These are phyloP conservation scores for Lophotis ruficrista DNA, from an alignment of 2,113 vertebrate species.

Conservation along the genomic window DNA sequence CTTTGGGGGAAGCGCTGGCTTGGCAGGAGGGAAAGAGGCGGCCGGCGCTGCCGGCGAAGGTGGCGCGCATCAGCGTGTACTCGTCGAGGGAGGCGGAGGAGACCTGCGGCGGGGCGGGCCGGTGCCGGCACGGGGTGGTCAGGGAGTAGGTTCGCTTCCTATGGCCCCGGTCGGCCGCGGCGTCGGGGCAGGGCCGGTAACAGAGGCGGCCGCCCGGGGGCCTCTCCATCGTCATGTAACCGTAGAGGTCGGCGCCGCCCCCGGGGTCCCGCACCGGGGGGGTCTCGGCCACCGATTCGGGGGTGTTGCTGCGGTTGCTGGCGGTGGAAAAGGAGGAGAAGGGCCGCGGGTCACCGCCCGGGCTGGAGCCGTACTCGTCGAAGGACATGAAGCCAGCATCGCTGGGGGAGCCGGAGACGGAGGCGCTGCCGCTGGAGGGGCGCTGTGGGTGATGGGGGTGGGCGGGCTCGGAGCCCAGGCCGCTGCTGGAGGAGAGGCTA, in stretches of 20 bases:
- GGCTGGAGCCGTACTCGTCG: constrained; percentile 93
- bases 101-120: constrained; percentile 81
- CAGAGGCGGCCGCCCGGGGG: constrained; percentile 72
- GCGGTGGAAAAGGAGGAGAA: constrained; percentile 65
- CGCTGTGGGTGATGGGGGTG: constrained; percentile 80
- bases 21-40: constrained; percentile 78
- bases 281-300: constrained; percentile 87
- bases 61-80: constrained; percentile 92
- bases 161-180: constrained; percentile 80
- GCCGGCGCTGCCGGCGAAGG: constrained; percentile 80
- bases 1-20: constrained; percentile 82
- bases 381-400: constrained; percentile 93
- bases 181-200: constrained; percentile 49
- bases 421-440: constrained; percentile 89
- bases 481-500: constrained; percentile 84
- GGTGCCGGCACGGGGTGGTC: constrained; percentile 88
- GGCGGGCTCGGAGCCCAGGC: constrained; percentile 81
- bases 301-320: constrained; percentile 88
- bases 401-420: constrained; percentile 91
- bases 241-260: constrained; percentile 78
- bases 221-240: constrained; percentile 93
- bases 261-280: constrained; percentile 81
- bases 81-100: constrained; percentile 94
- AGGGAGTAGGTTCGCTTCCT: constrained; percentile 92
- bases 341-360: constrained; percentile 80